Evolutionary conservation across 2,888 invertebrate species (phyloP).

Genomic region (Dicranocentrus wangi): DNA sequence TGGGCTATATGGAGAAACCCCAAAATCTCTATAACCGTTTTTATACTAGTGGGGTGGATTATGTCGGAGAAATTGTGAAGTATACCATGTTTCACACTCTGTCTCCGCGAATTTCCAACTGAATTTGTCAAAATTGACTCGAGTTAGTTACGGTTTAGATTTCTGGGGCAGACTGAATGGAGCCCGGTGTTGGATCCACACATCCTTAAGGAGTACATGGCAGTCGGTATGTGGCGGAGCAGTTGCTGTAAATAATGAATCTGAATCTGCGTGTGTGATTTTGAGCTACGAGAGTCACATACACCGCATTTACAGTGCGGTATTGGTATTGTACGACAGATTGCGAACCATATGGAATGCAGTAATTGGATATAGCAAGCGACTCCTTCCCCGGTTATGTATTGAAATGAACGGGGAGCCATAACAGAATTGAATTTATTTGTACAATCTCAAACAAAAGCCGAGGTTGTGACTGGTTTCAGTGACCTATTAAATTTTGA

Average conservation of each 20-base stretch:
- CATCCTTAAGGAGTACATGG: not conserved
- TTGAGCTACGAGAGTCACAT: constrained; percentile 23
- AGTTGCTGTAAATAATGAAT: constrained; percentile 17
- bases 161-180: constrained; percentile 32
- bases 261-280: constrained; percentile 10
- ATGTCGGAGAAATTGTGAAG: constrained; percentile 16
- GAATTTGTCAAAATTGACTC: constrained; percentile 55
- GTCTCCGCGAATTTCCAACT: constrained; percentile 35
- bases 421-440: too few relatives aligned
- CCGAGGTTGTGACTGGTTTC: too few relatives aligned
- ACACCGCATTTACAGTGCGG: not conserved
- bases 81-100: constrained; percentile 28
- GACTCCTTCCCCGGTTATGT: too few relatives aligned
- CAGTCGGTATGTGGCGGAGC: too few relatives aligned
- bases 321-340: constrained; percentile 4
- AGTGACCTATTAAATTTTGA: constrained; percentile 27
- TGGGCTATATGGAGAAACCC: not conserved
- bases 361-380: constrained; percentile 24
- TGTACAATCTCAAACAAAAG: too few relatives aligned
- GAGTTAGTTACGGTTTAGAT: constrained; percentile 2
- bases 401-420: too few relatives aligned
- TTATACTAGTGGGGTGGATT: too few relatives aligned
- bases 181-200: constrained; percentile 26
- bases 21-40: too few relatives aligned
- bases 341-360: constrained; percentile 29